Conservation (phyloP, 2,888 invertebrate species). For the Phymatocera aterrima region DNA sequence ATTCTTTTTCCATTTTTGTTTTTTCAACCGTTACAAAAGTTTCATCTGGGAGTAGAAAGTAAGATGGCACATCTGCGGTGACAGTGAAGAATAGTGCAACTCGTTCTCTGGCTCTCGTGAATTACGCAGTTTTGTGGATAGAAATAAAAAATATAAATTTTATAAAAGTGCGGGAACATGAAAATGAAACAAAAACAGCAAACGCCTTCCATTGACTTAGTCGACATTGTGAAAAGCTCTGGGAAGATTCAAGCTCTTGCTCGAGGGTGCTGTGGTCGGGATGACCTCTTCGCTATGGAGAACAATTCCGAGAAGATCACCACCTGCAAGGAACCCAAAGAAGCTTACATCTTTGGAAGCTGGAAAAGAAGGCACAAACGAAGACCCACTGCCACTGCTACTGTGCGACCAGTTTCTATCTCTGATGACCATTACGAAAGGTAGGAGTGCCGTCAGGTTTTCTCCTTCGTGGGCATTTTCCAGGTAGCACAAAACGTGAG, state of each 20-base stretch:
- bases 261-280: conserved; percentile 34
- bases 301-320: background rate
- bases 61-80: too few relatives aligned
- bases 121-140: too few relatives aligned
- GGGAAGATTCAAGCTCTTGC: conserved; percentile 33
- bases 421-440: conserved; percentile 31
- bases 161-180: background rate
- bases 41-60: too few relatives aligned
- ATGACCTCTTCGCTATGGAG: conserved; percentile 13
- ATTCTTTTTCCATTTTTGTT: background rate
- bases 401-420: conserved; percentile 25
- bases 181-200: conserved; percentile 26
- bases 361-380: conserved; percentile 28
- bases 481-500: too few relatives aligned
- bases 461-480: too few relatives aligned
- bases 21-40: background rate
- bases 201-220: conserved; percentile 29
- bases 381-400: conserved; percentile 36
- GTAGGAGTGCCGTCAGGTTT: too few relatives aligned
- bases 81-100: too few relatives aligned
- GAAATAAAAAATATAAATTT: too few relatives aligned
- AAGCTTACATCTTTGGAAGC: conserved; percentile 21
- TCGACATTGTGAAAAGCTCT: conserved; percentile 36
- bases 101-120: too few relatives aligned
- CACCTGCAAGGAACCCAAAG: conserved; percentile 7